Conservation (phyloP, 35 echinoderm and acorn worm species). For the Patiria miniata region DNA sequence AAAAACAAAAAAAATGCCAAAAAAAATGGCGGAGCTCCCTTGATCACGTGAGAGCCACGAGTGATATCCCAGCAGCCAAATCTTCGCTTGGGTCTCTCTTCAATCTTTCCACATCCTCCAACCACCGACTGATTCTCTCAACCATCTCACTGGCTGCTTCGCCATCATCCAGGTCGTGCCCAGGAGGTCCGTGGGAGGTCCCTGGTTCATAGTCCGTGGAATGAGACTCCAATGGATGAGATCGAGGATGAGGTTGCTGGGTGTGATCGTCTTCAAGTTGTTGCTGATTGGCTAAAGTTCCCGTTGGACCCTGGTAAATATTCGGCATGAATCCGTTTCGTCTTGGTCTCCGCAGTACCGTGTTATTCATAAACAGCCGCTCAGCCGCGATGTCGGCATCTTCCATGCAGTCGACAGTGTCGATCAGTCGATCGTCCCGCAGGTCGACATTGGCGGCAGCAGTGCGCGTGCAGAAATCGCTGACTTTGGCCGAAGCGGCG, state of each 20-base stretch:
- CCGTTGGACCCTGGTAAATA: not conserved
- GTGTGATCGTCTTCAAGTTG: not conserved
- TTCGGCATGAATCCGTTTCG: not conserved
- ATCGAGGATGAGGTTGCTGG: not conserved
- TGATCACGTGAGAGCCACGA: not conserved
- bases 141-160: slow-evolving; percentile 4
- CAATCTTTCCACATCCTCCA: not conserved
- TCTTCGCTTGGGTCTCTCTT: slow-evolving; percentile 1
- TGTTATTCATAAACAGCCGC: not conserved
- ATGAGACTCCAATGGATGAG: not conserved
- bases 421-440: slow-evolving; percentile 18
- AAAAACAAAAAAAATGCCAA: no score
- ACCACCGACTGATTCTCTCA: not conserved
- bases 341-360: not conserved
- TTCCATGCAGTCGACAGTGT: slow-evolving; percentile 25
- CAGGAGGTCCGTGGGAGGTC: not conserved
- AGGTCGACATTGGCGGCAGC: not conserved
- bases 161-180: not conserved
- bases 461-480: not conserved
- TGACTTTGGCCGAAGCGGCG: not conserved
- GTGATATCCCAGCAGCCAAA: not conserved
- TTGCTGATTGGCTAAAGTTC: not conserved
- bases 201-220: not conserved
- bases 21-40: no score
- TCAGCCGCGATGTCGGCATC: not conserved